Conservation (phyloP, 2,113 vertebrate species). For the Egretta garzetta region DNA sequence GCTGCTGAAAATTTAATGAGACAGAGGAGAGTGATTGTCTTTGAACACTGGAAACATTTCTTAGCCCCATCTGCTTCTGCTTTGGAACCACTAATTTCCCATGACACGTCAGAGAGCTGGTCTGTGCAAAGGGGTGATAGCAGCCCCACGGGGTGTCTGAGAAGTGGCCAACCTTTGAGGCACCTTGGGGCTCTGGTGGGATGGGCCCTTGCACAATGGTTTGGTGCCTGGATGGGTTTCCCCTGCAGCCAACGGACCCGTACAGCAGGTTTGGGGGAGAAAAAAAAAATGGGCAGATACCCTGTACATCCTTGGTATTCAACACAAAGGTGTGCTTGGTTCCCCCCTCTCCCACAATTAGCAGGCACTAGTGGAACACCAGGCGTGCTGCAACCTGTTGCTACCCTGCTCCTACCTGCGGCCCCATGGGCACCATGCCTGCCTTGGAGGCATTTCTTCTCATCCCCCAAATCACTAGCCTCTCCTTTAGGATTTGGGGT, state of each 20-base stretch:
- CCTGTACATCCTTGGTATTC: neutral
- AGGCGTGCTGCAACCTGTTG: fast-evolving
- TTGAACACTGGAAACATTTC: neutral
- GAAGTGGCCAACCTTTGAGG: neutral
- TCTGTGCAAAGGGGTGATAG: neutral
- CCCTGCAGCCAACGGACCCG: fast-evolving
- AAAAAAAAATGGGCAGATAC: fast-evolving
- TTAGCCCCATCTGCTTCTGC: neutral
- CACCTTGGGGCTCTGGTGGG: neutral
- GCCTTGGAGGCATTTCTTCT: neutral
- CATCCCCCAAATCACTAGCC: neutral
- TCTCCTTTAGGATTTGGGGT: neutral
- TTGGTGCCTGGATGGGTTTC: neutral
- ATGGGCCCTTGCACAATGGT: fast-evolving
- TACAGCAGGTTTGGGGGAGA: fast-evolving
- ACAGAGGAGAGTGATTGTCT: neutral
- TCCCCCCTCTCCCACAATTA: fast-evolving
- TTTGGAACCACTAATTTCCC: neutral
- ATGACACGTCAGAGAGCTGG: neutral
- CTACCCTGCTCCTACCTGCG: neutral
- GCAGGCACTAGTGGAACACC: neutral
- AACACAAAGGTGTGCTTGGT: fast-evolving
- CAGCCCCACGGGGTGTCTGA: neutral
- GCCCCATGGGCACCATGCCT: fast-evolving
- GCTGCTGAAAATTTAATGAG: constrained; percentile 31